Percentiles rank a stretch among this genome's conserved stretches.
phyloP scores from a whole-genome alignment of 2,797 vertebrate genomes.

The Nannoperca australis region DNA sequence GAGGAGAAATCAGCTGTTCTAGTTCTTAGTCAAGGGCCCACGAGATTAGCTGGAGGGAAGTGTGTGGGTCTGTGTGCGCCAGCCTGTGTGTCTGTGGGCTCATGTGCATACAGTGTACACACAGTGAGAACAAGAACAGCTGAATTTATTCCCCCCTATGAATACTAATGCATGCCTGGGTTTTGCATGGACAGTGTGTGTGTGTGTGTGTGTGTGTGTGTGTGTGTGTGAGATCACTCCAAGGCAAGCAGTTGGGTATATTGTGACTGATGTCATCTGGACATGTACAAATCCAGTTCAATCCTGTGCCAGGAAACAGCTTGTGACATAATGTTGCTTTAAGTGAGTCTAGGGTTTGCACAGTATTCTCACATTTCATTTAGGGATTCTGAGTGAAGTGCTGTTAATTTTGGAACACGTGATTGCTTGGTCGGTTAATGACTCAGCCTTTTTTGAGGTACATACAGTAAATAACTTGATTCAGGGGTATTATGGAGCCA shows the following conservation, averaged over 20 bases:
- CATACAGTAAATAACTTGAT: slow-evolving; percentile 17
- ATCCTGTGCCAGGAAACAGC: slow-evolving; percentile 55
- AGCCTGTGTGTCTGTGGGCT: background rate
- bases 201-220: slow-evolving; percentile 17
- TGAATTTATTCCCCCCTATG: slow-evolving; percentile 48
- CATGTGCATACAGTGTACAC: slow-evolving; percentile 31
- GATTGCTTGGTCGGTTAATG: slow-evolving; percentile 29
- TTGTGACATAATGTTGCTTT: slow-evolving; percentile 70
- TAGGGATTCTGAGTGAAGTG: slow-evolving; percentile 34
- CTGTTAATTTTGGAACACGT: slow-evolving; percentile 39
- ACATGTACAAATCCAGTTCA: slow-evolving; percentile 62
- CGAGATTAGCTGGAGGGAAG: slow-evolving; percentile 60
- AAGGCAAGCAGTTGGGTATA: slow-evolving; percentile 24
- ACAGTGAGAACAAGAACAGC: slow-evolving; percentile 51
- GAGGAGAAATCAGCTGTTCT: slow-evolving; percentile 80
- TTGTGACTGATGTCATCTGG: slow-evolving; percentile 59
- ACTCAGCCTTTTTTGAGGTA: slow-evolving; percentile 37
- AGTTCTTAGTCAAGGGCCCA: slow-evolving; percentile 61
- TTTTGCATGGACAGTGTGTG: slow-evolving; percentile 5
- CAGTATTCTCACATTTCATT: slow-evolving; percentile 43
- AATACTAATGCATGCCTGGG: slow-evolving; percentile 8
- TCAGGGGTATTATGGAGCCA: background rate
- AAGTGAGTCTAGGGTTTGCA: slow-evolving; percentile 51
- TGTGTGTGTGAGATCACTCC: slow-evolving; percentile 28
- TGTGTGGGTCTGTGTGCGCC: slow-evolving; percentile 25